Evolutionary conservation across 2,888 invertebrate species (phyloP), one percentile per base, ranked within the genome.

Genomic region (Yponomeuta malinellus): DNA sequence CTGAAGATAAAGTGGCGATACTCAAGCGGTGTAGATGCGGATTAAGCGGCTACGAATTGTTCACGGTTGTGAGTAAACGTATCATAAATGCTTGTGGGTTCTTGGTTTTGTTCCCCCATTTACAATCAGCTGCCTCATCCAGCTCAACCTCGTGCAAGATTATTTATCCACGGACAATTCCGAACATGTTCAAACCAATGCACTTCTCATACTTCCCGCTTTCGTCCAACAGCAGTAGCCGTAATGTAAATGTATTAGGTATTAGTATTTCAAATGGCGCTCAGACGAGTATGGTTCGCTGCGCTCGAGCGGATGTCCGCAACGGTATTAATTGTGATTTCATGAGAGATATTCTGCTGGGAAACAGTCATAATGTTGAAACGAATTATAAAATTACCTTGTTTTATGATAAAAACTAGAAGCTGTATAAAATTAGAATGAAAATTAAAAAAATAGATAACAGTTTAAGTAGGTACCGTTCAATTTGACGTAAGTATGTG

Each of bases 241-340:
- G 15, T 59, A 59, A 15, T 59, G 52, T 59, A 59, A 59, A 59
- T 59, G 52, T 59, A 59, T 15, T 15, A 2, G 1, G 8, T 15
- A 59, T 59, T 59, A 48, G 68, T 68, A 67, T 67, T 37, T 67
- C 8, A 67, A 33, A 67, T 43, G 67, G 48, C 37, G 43, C 68
- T n/a, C 48, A 23, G 23, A 68, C 29, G 31, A 10, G 68, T 23
- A 68, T 43, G 68, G 79, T 78, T 77, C 76, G 78, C 71, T 65
- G 72, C 74, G 76, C 78, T 81, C 76, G 79, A 79, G 78, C 88
- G 89, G 90, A 89, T 85, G 87, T 89, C 90, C 88, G 85, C 80
- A 82, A 82, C 80, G 79, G 81, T 78, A 78, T 78, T 48, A 43
- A 43, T 12, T 48, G 59, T 48, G 59, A 69, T 69, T 31, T 69